phyloP scores from a whole-genome alignment of 2,113 vertebrate genomes.

The Epinephelus cyanopodus region DNA sequence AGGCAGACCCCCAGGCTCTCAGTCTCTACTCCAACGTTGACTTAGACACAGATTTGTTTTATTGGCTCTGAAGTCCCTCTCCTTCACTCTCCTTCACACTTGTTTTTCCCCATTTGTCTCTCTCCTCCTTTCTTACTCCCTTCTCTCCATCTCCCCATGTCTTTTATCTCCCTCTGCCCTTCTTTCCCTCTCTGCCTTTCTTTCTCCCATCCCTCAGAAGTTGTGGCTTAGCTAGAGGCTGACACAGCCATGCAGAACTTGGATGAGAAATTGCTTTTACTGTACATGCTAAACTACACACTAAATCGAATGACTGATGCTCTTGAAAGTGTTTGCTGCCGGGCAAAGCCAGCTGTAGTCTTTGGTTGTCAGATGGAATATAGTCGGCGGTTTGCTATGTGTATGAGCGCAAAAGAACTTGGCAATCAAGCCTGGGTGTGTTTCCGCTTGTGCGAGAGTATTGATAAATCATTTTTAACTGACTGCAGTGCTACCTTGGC shows the following conservation, averaged over 20 bases:
- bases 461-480: constrained; percentile 82
- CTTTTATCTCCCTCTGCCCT: constrained; percentile 53
- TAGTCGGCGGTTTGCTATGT: constrained; percentile 51
- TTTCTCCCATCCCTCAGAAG: constrained; percentile 68
- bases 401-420: constrained; percentile 50
- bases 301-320: constrained; percentile 73
- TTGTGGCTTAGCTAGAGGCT: constrained; percentile 74
- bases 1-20: constrained; percentile 54
- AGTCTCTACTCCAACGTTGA: constrained; percentile 53
- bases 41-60: constrained; percentile 74
- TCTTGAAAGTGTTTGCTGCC: constrained; percentile 72
- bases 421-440: constrained; percentile 57
- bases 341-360: constrained; percentile 66
- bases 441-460: constrained; percentile 63
- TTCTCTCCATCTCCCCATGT: constrained; percentile 12
- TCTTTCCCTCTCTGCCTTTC: constrained; percentile 40
- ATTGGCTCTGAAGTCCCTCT: constrained; percentile 75
- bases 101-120: constrained; percentile 72
- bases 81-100: constrained; percentile 77
- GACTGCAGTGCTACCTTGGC: constrained; percentile 74
- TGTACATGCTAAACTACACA: constrained; percentile 75
- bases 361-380: constrained; percentile 70
- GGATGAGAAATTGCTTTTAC: constrained; percentile 75
- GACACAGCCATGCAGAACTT: constrained; percentile 70
- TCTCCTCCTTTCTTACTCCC: constrained; percentile 23